Conservation (phyloP, 2,888 invertebrate species). For the Drosophila tanythrix region DNA sequence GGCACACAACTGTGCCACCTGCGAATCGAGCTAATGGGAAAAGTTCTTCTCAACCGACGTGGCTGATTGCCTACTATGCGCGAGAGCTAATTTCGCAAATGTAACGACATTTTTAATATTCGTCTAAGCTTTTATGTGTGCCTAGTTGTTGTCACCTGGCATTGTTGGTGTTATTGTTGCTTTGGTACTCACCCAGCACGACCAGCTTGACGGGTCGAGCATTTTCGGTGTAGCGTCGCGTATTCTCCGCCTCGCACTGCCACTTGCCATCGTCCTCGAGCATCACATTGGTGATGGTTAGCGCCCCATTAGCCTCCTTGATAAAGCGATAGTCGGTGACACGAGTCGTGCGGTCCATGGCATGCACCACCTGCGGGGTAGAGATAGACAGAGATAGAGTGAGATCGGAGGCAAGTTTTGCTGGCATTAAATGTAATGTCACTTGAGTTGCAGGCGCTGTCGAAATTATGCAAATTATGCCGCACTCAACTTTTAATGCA, state of each 20-base stretch:
- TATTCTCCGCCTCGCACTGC: constrained; percentile 90
- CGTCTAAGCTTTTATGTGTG: constrained; percentile 55
- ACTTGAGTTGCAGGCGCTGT: constrained; percentile 32
- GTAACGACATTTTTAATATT: constrained; percentile 59
- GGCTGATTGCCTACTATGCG: constrained; percentile 41
- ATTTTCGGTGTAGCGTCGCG: constrained; percentile 87
- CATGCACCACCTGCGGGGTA: constrained; percentile 82
- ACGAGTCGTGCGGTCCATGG: constrained; percentile 84
- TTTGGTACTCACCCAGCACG: constrained; percentile 87
- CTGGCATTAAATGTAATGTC: constrained; percentile 61
- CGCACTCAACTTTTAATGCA: constrained; percentile 64
- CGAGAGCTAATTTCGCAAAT: constrained; percentile 62
- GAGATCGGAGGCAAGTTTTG: constrained; percentile 22
- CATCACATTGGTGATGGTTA: constrained; percentile 85
- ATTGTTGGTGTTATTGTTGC: background rate
- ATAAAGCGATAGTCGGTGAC: constrained; percentile 85
- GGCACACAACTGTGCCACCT: constrained; percentile 30
- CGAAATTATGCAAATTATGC: constrained; percentile 64
- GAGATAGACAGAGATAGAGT: background rate
- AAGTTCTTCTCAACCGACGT: constrained; percentile 25
- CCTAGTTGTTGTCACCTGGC: background rate
- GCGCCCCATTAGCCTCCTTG: constrained; percentile 84
- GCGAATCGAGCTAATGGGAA: constrained; percentile 25
- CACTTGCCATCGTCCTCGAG: constrained; percentile 90
- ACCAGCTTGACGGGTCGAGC: constrained; percentile 88